Conservation (phyloP, 2,113 vertebrate genomes). For the Nannospalax galili region DNA sequence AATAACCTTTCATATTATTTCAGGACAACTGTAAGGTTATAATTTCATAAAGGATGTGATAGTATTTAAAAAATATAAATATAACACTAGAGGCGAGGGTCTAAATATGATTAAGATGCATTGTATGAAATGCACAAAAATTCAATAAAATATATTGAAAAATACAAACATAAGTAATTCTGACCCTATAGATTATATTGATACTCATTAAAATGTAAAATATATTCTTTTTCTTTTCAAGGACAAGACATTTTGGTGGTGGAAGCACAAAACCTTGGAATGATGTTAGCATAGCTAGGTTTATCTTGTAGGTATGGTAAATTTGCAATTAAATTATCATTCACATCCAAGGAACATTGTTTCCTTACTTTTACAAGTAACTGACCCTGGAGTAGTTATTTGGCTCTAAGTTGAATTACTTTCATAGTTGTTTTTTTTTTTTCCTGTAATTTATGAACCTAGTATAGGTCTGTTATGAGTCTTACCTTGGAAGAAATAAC, state of each 20-base stretch:
- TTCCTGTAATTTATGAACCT: neutral
- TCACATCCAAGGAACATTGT: neutral
- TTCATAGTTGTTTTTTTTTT: neutral
- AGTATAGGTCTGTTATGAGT: neutral
- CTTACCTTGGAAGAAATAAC: constrained; percentile 16
- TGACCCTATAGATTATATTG: neutral
- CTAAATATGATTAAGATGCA: too few species aligned
- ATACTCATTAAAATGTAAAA: constrained; percentile 23
- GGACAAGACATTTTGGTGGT: neutral
- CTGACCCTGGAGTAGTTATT: neutral
- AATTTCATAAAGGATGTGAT: neutral
- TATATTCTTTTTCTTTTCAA: constrained; percentile 26
- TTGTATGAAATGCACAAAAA: too few species aligned
- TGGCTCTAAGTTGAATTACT: neutral
- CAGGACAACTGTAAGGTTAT: neutral
- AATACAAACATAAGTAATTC: neutral
- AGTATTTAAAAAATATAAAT: constrained; percentile 21
- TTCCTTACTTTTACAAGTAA: constrained; percentile 13
- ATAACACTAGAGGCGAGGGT: neutral
- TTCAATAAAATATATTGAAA: neutral
- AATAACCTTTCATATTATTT: neutral
- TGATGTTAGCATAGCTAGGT: neutral
- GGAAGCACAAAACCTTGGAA: neutral
- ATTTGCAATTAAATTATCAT: constrained; percentile 21
- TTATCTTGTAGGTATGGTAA: constrained; percentile 48